phyloP scores from a whole-genome alignment of 53 echinoderm and acorn worm species.

The Echinarachnius parma region DNA sequence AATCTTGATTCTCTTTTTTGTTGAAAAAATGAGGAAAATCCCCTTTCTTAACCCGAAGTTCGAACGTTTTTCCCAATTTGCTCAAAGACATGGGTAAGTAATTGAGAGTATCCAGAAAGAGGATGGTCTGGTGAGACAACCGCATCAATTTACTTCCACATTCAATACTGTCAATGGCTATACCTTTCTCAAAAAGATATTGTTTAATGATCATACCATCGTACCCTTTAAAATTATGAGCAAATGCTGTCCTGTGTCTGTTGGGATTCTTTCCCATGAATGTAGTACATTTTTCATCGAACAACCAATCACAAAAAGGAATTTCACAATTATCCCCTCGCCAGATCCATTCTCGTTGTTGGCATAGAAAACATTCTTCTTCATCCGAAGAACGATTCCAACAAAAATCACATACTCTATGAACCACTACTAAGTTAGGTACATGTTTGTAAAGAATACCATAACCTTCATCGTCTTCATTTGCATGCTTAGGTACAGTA shows the following conservation, averaged over 20 bases:
- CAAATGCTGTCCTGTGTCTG: background rate
- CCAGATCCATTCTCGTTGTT: background rate
- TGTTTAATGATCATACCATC: background rate
- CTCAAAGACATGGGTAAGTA: background rate
- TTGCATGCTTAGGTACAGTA: background rate
- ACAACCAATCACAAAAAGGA: background rate
- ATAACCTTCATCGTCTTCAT: background rate
- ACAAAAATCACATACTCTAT: background rate
- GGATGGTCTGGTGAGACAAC: background rate
- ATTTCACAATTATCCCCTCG: no score
- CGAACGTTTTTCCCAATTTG: background rate
- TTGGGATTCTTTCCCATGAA: background rate
- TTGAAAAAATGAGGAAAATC: constrained; percentile 3
- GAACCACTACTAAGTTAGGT: background rate
- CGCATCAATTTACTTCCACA: background rate
- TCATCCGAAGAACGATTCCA: background rate
- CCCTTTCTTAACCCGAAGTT: background rate
- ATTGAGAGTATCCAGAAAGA: background rate
- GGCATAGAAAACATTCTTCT: background rate
- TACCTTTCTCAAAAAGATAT: background rate
- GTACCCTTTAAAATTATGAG: constrained; percentile 2
- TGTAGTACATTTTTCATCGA: background rate
- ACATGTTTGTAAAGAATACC: background rate
- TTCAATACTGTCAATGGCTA: background rate
- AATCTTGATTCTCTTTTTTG: background rate